Percentiles rank a stretch among this genome's conserved stretches.
Conservation (phyloP, 1,140 invertebrate species). For the Drosophila bocki region DNA sequence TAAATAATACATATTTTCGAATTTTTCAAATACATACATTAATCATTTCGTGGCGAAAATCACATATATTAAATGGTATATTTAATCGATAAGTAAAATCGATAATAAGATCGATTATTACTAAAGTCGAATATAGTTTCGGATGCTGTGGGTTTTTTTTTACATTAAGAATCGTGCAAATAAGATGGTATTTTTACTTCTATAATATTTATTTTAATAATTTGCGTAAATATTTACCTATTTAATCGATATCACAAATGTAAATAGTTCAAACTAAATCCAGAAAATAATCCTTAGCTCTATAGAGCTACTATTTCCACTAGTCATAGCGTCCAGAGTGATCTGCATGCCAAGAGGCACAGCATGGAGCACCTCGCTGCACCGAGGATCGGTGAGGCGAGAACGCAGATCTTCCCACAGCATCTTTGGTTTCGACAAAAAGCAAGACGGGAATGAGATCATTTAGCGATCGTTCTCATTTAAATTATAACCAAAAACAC, state of each 20-base stretch:
- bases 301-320: neutral
- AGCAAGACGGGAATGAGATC: constrained; percentile 40
- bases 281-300: neutral
- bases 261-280: neutral
- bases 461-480: constrained; percentile 60
- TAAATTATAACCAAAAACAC: constrained; percentile 64
- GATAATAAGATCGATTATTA: too few species aligned
- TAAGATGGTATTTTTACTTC: neutral
- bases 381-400: constrained; percentile 2
- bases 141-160: too few species aligned
- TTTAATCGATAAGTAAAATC: too few species aligned
- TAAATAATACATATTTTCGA: too few species aligned
- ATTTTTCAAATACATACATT: too few species aligned
- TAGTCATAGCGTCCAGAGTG: neutral
- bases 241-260: neutral
- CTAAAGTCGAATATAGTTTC: too few species aligned
- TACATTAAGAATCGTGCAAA: neutral
- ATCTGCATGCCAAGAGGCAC: constrained; percentile 3
- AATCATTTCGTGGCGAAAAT: too few species aligned
- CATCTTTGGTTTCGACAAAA: constrained; percentile 12
- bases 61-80: too few species aligned
- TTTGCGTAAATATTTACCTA: neutral
- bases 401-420: constrained; percentile 40
- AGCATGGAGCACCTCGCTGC: constrained; percentile 8
- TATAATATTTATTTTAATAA: neutral